Conservation (phyloP, 2,797 vertebrate genomes). For the Dendrocincla fuliginosa region DNA sequence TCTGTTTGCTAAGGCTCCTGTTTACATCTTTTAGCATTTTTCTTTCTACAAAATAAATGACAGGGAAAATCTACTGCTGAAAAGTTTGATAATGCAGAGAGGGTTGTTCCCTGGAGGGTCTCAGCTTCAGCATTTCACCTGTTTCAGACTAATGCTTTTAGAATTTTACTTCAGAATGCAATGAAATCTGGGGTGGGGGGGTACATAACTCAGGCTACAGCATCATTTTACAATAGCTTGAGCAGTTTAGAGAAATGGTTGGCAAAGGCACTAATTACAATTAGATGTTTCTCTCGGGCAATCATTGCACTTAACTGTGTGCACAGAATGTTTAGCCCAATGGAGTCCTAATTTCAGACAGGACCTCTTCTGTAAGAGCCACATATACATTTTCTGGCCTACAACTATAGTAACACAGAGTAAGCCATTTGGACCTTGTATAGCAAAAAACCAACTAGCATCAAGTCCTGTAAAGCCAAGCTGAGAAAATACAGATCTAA, state of each 20-base stretch:
- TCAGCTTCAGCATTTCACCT: too few species aligned
- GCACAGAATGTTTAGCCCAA: neutral
- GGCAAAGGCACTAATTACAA: neutral
- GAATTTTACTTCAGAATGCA: neutral
- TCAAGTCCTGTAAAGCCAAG: neutral
- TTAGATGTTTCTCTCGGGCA: neutral
- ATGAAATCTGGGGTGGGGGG: neutral
- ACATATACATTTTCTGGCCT: neutral
- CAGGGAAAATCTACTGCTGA: neutral
- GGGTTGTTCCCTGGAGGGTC: too few species aligned
- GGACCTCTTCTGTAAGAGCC: neutral
- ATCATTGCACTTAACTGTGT: neutral
- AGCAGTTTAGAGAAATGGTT: neutral
- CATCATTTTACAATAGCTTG: neutral
- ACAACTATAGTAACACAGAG: neutral
- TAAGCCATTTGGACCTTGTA: neutral
- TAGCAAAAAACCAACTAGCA: neutral
- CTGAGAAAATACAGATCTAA: neutral
- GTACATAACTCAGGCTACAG: neutral
- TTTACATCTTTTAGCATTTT: neutral
- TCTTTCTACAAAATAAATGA: neutral
- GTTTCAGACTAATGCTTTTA: neutral
- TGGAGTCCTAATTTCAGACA: neutral
- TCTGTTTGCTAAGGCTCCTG: neutral
- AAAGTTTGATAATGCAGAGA: neutral